Evolutionary conservation across 2,888 invertebrate species (phyloP).

Genomic region (Euphydryas editha): DNA sequence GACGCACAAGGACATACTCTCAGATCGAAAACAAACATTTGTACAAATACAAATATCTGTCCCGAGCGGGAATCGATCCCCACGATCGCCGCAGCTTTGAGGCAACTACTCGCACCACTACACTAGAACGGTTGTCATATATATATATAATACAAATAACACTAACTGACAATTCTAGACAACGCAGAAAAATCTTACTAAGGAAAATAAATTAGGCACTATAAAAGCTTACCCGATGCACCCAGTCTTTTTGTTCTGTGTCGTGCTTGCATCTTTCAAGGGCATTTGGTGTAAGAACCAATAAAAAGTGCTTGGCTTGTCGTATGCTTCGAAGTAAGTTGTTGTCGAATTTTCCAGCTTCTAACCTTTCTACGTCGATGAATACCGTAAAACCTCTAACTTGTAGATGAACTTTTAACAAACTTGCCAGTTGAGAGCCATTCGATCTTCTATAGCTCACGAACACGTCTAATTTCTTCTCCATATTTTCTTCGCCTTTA

Average conservation of each 20-base stretch:
- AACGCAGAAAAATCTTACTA: neutral
- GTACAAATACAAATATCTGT: no score
- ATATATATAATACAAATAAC: no score
- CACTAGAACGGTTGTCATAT: no score
- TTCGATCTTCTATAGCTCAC: slow-evolving; percentile 98
- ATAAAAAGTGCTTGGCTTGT: slow-evolving; percentile 97
- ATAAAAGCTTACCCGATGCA: slow-evolving; percentile 92
- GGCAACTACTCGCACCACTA: no score
- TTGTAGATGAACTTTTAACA: slow-evolving; percentile 98
- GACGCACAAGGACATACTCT: no score
- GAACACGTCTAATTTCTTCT: slow-evolving; percentile 97
- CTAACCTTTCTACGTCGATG: slow-evolving; percentile 98
- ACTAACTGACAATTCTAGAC: no score
- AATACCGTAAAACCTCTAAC: slow-evolving; percentile 98
- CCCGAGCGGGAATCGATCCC: no score
- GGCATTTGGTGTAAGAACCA: slow-evolving; percentile 97
- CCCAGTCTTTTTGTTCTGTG: slow-evolving; percentile 98
- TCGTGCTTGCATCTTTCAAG: slow-evolving; percentile 97
- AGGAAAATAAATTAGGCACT: neutral
- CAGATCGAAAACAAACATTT: no score
- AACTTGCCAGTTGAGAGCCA: slow-evolving; percentile 97
- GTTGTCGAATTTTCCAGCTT: slow-evolving; percentile 99
- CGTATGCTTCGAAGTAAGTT: slow-evolving; percentile 98
- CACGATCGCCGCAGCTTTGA: no score
- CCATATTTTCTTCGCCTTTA: slow-evolving; percentile 89